Percentiles rank a stretch among this genome's conserved stretches.
phyloP scores from a whole-genome alignment of 1,140 invertebrate genomes.

The Periplaneta americana region DNA sequence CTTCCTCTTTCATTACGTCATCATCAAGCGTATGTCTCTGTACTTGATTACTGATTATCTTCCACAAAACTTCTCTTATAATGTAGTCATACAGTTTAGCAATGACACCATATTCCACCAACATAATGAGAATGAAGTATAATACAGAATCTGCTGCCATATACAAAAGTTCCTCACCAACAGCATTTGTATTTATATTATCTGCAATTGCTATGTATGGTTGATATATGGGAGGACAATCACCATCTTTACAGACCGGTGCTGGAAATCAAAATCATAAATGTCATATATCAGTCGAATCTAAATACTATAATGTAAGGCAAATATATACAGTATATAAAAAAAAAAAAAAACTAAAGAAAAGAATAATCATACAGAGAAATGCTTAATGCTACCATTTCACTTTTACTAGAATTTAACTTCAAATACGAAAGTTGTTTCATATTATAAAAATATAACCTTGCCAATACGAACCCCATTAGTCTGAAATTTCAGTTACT shows the following conservation, averaged over 20 bases:
- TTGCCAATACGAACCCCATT: too few relatives aligned
- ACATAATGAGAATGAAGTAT: slow-evolving; percentile 15
- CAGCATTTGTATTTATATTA: slow-evolving; percentile 1
- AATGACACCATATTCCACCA: slow-evolving; percentile 21
- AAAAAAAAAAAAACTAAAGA: too few relatives aligned
- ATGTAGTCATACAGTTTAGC: not conserved
- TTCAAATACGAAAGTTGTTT: too few relatives aligned
- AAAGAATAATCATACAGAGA: too few relatives aligned
- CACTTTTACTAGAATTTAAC: too few relatives aligned
- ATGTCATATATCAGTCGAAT: too few relatives aligned
- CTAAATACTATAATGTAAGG: too few relatives aligned
- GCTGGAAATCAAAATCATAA: not conserved
- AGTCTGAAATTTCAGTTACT: too few relatives aligned
- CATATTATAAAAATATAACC: too few relatives aligned
- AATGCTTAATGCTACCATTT: too few relatives aligned
- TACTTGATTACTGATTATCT: not conserved
- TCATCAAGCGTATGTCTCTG: not conserved
- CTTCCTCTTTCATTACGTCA: slow-evolving; percentile 13
- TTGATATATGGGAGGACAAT: not conserved
- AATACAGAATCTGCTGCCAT: slow-evolving; percentile 19
- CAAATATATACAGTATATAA: too few relatives aligned
- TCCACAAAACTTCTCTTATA: not conserved
- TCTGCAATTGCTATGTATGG: slow-evolving; percentile 4
- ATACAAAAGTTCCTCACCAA: slow-evolving; percentile 13
- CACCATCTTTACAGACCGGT: not conserved